Evolutionary conservation across 2,113 vertebrate species (phyloP).

Genomic region (Chinchilla lanigera): DNA sequence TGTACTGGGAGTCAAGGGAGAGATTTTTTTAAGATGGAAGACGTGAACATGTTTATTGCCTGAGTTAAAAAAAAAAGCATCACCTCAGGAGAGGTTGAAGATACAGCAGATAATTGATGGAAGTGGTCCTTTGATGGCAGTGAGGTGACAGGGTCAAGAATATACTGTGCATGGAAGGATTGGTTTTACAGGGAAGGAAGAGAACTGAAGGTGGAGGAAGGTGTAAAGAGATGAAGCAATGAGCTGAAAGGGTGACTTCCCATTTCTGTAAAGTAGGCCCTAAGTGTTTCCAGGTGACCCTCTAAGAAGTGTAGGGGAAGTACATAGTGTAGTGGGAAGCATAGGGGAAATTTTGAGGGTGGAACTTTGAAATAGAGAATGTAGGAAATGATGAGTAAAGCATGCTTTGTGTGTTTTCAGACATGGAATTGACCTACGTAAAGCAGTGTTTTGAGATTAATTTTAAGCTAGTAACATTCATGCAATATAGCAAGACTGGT

Average conservation of each 20-base stretch:
- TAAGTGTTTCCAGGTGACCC: neutral
- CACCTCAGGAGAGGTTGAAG: neutral
- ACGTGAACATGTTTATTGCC: neutral
- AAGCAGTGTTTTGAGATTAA: conserved; percentile 45
- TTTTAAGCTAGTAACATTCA: neutral
- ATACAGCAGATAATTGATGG: neutral
- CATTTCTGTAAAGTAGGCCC: neutral
- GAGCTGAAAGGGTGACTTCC: neutral
- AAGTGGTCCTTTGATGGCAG: neutral
- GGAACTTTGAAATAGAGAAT: conserved; percentile 41
- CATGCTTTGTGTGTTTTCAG: conserved; percentile 20
- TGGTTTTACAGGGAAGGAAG: neutral
- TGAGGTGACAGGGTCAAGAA: neutral
- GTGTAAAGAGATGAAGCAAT: neutral
- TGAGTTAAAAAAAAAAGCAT: neutral
- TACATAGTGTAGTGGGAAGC: neutral
- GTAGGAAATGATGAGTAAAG: neutral
- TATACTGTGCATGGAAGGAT: neutral
- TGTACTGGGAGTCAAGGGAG: neutral
- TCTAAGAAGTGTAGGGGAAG: neutral
- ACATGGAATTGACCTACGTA: neutral
- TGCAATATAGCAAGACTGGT: neutral
- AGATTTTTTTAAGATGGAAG: neutral
- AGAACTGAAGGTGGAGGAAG: neutral
- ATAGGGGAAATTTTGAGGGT: neutral